Conservation (phyloP, 2,113 vertebrate genomes). For the Muntiacus reevesi region DNA sequence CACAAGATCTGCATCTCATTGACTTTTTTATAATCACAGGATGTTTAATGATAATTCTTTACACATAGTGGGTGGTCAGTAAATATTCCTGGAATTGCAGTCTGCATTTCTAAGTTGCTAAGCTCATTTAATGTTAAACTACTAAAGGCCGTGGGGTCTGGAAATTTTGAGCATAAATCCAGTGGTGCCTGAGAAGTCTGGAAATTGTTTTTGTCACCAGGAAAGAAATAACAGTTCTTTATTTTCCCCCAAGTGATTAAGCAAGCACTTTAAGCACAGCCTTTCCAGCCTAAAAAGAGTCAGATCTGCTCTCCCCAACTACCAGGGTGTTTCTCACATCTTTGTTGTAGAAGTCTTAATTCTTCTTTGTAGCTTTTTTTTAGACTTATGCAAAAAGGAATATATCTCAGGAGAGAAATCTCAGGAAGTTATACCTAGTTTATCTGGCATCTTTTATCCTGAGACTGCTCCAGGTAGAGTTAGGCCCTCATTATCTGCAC, state of each 20-base stretch:
- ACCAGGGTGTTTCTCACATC: not conserved
- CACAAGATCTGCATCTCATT: not conserved
- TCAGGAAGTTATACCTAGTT: not conserved
- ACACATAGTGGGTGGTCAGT: not conserved
- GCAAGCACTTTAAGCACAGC: not conserved
- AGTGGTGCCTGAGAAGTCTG: not conserved
- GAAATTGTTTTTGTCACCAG: not conserved
- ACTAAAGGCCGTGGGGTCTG: not conserved
- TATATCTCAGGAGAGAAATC: not conserved
- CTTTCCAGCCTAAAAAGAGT: not conserved
- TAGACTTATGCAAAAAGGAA: not conserved
- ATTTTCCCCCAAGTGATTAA: not conserved
- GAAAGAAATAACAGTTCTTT: not conserved
- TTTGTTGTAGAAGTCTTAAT: not conserved
- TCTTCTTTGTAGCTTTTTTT: not conserved
- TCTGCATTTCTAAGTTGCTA: not conserved
- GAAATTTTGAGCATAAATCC: not conserved
- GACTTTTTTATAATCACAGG: not conserved
- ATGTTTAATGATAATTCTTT: not conserved
- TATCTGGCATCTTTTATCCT: not conserved
- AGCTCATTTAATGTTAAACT: not conserved
- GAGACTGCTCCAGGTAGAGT: not conserved
- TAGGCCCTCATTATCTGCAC: not conserved
- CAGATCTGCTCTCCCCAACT: not conserved
- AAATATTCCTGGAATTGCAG: slow-evolving; percentile 1